Evolutionary conservation across 2,113 vertebrate genomes (phyloP), one percentile per base, ranked within the genome.

Genomic region (Oryzias woworae): DNA sequence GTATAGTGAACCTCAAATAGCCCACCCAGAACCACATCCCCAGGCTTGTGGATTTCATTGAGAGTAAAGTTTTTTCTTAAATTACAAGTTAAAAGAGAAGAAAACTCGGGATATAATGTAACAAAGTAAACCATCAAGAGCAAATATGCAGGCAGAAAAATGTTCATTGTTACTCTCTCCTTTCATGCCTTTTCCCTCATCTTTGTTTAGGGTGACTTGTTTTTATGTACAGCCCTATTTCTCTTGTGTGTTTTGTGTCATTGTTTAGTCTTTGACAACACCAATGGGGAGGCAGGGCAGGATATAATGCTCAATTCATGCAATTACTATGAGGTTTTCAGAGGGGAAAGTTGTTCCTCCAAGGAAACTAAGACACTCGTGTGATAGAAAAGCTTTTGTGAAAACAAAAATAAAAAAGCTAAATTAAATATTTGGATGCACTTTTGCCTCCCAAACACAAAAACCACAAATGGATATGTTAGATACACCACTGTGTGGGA

Each of bases 21-120:
- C 5, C 81, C 84, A 56, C 84, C 84, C n/a, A 86, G 46, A 60
- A 84, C 26, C 68, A 82, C 69, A 66, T 86, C 73, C 1, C 84
- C 84, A 47, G 71, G 5, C 47, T 73, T 77, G 63, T 85, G 80
- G 36, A 83, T 52, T 8, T 58, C 76, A 76, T 85, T 87, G 0
- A 82, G 55, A 41, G 76, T 0, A 71, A 87, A 85, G 10, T 62
- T 47, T 58, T 49, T 76, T 50, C 65, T 42, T 64, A 85, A 31
- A 17, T 80, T 58, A 53, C 85, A 87, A 23, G 63, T 48, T n/a
- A 69, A 56, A 7, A 42, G 4, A 36, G 69, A 53, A 1, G 65
- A 54, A 20, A 64, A 56, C 17, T 42, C 36, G 23, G 26, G 62
- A 0, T 15, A 53, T 17, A 28, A 53, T n/a, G 72, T 58, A 0